Base-by-base conservation (phyloP, 2,113 vertebrate genomes). In the Takifugu bimaculatus region DNA sequence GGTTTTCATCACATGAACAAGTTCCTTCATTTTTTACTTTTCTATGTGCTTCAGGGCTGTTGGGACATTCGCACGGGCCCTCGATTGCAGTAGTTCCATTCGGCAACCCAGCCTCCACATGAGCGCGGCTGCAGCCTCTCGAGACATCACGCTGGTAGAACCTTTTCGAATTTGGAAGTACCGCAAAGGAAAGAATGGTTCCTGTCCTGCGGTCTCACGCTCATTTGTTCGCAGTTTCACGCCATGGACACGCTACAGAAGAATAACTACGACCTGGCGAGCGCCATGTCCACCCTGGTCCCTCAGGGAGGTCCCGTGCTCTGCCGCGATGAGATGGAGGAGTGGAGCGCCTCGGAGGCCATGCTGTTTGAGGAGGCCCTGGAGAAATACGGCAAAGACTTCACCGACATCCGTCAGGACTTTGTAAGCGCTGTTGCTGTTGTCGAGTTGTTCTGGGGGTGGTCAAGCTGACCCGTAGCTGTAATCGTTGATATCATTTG, bases 21-120 rank as follows among this genome's bases (percentile, higher is more conserved):
- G 35, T 39, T 6, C 3, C 32, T 35, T 35, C 9, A 35, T 7
- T 5, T 35, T 13, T 20, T 0, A 1, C 13, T 13, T 39, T 4
- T 44, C 3, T 65, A 6, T 77, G 6, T 74, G 7, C 87, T 77
- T 15, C 81, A 98, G 95, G 66, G 95, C 95, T 2, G 94, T 97
- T 42, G 95, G 95, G 13, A 98, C 95, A 0, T 96, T 98, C 0
- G 95, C 95, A 0, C 90, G 95, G 1, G 95, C 95, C 2, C 88
- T 98, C 44, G 95, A 98, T 78, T 97, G 95, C 83, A 98, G 95
- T 89, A 98, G 95, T 76, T 98, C 95, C 66, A 96, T 97, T 65
- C 94, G 95, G 59, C 95, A 98, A 83, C 95, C 95, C 28, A 97
- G 95, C 79, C 90, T 98, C 56, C 95, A 97, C 71, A 97, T 97